Evolutionary conservation across 1,140 invertebrate genomes (phyloP).

Genomic region (Hirudo medicinalis): DNA sequence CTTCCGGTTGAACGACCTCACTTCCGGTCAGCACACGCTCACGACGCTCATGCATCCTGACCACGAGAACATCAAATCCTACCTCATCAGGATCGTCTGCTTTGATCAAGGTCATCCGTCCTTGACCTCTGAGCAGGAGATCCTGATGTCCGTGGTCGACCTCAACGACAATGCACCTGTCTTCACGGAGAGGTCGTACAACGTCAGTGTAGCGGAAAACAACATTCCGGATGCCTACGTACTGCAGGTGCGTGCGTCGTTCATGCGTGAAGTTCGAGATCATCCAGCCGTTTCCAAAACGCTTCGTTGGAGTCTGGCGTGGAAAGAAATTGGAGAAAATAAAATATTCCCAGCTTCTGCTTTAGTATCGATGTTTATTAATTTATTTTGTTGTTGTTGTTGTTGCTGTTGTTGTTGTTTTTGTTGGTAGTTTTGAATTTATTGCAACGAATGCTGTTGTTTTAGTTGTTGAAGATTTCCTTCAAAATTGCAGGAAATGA

Average conservation of each 20-base stretch:
- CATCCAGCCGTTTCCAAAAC: too few relatives aligned
- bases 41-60: background rate
- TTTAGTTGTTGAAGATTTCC: too few relatives aligned
- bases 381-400: too few relatives aligned
- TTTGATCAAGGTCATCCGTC: conserved; percentile 1
- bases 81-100: conserved; percentile 2
- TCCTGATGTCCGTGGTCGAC: conserved; percentile 1
- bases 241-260: background rate
- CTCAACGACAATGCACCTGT: conserved; percentile 16
- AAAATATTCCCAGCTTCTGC: too few relatives aligned
- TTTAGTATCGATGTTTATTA: too few relatives aligned
- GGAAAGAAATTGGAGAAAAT: too few relatives aligned
- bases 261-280: too few relatives aligned
- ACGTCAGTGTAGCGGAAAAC: conserved; percentile 11
- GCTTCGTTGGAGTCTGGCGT: too few relatives aligned
- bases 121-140: background rate
- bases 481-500: too few relatives aligned
- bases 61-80: conserved; percentile 1
- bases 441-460: too few relatives aligned
- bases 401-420: too few relatives aligned
- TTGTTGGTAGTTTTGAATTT: too few relatives aligned
- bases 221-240: background rate
- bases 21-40: conserved; percentile 14
- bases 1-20: conserved; percentile 9
- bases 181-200: conserved; percentile 3